Evolutionary conservation across 2,888 invertebrate species (phyloP).

Genomic region (Drosophila anomelani): DNA sequence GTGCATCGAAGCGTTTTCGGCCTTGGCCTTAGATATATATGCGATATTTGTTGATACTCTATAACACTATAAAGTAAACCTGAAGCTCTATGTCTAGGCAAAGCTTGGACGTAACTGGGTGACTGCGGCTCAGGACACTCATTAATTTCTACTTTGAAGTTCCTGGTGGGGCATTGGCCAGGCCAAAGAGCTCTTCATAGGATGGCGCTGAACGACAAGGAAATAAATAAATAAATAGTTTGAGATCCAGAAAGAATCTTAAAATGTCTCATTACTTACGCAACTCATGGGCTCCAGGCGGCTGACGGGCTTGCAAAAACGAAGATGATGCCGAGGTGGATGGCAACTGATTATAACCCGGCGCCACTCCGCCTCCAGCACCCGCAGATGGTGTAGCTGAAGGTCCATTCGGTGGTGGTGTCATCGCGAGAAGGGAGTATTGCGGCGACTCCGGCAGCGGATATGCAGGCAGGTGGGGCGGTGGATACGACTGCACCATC

Average conservation of each 20-base stretch:
- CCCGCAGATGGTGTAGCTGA: slow-evolving; percentile 20
- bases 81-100: slow-evolving; percentile 63
- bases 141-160: slow-evolving; percentile 66
- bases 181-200: slow-evolving; percentile 84
- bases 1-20: slow-evolving; percentile 8
- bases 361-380: slow-evolving; percentile 10
- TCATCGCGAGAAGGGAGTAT: slow-evolving; percentile 65
- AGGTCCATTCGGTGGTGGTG: slow-evolving; percentile 48
- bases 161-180: slow-evolving; percentile 73
- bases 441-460: slow-evolving; percentile 75
- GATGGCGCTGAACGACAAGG: slow-evolving; percentile 79
- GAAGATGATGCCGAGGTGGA: slow-evolving; percentile 71
- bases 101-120: slow-evolving; percentile 74
- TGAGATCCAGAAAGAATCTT: not conserved
- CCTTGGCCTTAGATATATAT: slow-evolving; percentile 14
- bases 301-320: slow-evolving; percentile 47
- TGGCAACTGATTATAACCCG: slow-evolving; percentile 71
- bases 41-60: slow-evolving; percentile 28
- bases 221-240: not conserved
- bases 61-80: slow-evolving; percentile 69
- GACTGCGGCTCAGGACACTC: slow-evolving; percentile 41
- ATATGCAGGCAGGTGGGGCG: slow-evolving; percentile 76
- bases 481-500: slow-evolving; percentile 83
- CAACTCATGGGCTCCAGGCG: slow-evolving; percentile 70
- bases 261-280: slow-evolving; percentile 65